Base-by-base conservation (phyloP, 2,888 invertebrate genomes). In the Dicyrtoma fusca region DNA sequence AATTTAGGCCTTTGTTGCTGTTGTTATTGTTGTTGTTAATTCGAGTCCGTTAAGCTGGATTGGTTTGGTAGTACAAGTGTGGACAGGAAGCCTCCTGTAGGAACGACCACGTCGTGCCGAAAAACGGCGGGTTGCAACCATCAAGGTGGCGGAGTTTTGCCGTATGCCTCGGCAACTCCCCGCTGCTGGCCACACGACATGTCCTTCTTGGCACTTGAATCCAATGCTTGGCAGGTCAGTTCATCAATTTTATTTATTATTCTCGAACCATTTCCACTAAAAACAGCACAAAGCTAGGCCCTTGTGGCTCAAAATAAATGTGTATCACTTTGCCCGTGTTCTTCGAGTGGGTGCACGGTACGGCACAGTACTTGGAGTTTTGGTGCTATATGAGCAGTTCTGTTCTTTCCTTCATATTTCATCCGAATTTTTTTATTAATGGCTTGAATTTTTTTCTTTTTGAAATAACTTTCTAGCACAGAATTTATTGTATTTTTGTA, bases 181-280 rank as follows among this genome's bases (percentile, higher is more conserved):
- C 76, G 79, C 72, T 79, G 79, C 72, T 79, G 79, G 79, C 79
- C 79, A 73, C 79, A 79, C 75, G 79, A 79, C 66, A 79, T 79
- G 79, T 77, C 77, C 71, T 79, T 79, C 62, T 74, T 79, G 34
- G 77, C 79, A 63, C 76, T 79, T 13, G 79, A 79, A 73, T 77
- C 77, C 42, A 79, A 78, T 53, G 77, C 77, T 73, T 79, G 79
- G 79, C 79, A 79, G 79, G 79, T 79, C 69, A 77, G 71, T 34
- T 34, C 34, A 34, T 34, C 42, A 26, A 1, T 49, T 64, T 25
- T 64, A 45, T 51, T 51, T 51, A 21, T n/a, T 51, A n/a, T 47
- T 47, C 47, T 47, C 17, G 13, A 13, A 47, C 5, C 47, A 1
- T 47, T 17, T 17, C 13, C 13, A n/a, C 10, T 45, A 45, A 45